phyloP scores from a whole-genome alignment of 1,140 invertebrate species.

The Cydia splendana region DNA sequence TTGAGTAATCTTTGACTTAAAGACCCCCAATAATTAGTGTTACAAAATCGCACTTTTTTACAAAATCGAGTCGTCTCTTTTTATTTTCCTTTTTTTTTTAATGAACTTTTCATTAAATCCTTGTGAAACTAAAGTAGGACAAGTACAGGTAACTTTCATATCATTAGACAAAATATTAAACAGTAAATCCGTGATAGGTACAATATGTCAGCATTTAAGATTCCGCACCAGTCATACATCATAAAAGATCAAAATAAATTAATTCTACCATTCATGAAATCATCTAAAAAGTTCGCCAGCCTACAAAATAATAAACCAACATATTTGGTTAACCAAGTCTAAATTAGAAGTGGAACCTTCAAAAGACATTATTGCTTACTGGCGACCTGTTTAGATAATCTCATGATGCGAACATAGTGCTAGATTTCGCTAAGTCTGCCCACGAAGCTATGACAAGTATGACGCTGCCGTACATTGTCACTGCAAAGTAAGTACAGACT shows the following conservation, averaged over 20 bases:
- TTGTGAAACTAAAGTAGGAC: neutral
- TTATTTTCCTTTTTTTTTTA: too few species aligned
- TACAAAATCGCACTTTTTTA: too few species aligned
- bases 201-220: conserved; percentile 6
- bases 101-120: too few species aligned
- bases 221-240: conserved; percentile 22
- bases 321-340: neutral
- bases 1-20: too few species aligned
- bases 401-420: conserved; percentile 18
- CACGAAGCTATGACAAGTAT: too few species aligned
- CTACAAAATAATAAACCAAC: neutral
- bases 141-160: neutral
- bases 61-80: too few species aligned
- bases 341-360: neutral
- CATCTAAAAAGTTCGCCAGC: neutral
- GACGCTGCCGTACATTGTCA: too few species aligned
- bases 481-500: too few species aligned
- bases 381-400: neutral
- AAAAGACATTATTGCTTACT: neutral
- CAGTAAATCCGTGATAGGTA: neutral
- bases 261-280: neutral
- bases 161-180: neutral
- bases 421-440: neutral
- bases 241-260: conserved; percentile 11
- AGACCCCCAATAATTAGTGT: too few species aligned